Percentiles rank a stretch among this genome's conserved stretches.
These are phyloP conservation scores for Lycaena phlaeas DNA, from an alignment of 2,888 invertebrate genomes.

Conservation along the genomic window DNA sequence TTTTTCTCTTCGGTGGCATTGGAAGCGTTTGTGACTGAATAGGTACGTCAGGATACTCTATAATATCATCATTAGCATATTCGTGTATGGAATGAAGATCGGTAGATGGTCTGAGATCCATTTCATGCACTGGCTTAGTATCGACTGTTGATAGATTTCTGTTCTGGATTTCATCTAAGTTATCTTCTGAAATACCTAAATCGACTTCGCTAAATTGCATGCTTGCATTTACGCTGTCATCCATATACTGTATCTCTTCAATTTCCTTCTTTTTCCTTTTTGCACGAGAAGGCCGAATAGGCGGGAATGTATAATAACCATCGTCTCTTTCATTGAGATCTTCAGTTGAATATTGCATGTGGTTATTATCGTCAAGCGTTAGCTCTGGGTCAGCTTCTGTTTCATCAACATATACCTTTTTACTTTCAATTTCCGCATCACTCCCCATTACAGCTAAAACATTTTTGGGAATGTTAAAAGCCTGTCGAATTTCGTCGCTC, in stretches of 20 bases:
- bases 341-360: constrained; percentile 48
- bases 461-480: constrained; percentile 79
- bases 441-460: constrained; percentile 76
- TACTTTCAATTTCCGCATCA: constrained; percentile 38
- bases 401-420: constrained; percentile 49
- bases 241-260: constrained; percentile 53
- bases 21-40: constrained; percentile 59
- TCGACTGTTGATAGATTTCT: constrained; percentile 28
- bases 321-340: constrained; percentile 64
- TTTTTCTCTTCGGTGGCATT: constrained; percentile 60
- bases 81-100: constrained; percentile 59
- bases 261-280: constrained; percentile 64
- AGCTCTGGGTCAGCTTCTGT: constrained; percentile 52
- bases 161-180: constrained; percentile 42
- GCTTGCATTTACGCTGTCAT: constrained; percentile 52
- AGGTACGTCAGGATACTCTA: constrained; percentile 66
- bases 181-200: constrained; percentile 62
- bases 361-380: constrained; percentile 45
- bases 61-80: constrained; percentile 64
- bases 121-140: constrained; percentile 35
- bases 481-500: constrained; percentile 85
- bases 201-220: constrained; percentile 64
- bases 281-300: constrained; percentile 70
- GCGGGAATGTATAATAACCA: constrained; percentile 69
- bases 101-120: constrained; percentile 34